Base-by-base conservation (phyloP, 2,888 invertebrate species). In the Rambutsinella grinnellia region DNA sequence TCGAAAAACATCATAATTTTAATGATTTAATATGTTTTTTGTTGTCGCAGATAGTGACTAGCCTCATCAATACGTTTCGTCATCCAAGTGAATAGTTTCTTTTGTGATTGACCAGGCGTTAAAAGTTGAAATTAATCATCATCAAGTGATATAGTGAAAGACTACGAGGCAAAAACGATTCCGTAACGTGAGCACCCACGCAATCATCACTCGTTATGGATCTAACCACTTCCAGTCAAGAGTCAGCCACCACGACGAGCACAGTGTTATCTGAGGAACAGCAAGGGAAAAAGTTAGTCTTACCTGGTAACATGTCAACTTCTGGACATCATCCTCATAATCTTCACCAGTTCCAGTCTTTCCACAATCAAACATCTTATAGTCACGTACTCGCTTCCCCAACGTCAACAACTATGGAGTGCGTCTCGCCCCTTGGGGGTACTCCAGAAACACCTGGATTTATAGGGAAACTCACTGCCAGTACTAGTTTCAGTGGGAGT, bases 401-500 rank as follows among this genome's bases (percentile, higher is more conserved):
- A 23, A 47, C 66, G 44, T 3, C 63, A 15, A 8, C 21, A 21
- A 36, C 57, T 21, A 60, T 57, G 60, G 74, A 66, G 26, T 60
- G 61, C 19, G 36, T 24, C 3, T 60, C 74, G 47, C 68, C 68
- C 15, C 58, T 68, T 8, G 68, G 58, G 26, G 74, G 67, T 65
- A 71, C 60, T 28, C 67, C 60, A 2, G 74, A 74, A 17, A 17
- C 36, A 24, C 46, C 19, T 19, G 61, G 60, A 3, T 58, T 49
- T 17, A 23, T 66, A 6, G 61, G 60, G 5, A 74, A 74, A 27
- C 56, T 74, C 10, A 61, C 74, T 46, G 74, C 74, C 54, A 66
- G 72, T 60, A 72, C 65, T 23, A 74, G 74, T 47, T 60, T 61
- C 47, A 74, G 74, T 67, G 57, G 72, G 28, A 46, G 65, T 49